These are phyloP conservation scores for Bombylius discolor DNA, from an alignment of 2,888 invertebrate species.

Conservation along the genomic window DNA sequence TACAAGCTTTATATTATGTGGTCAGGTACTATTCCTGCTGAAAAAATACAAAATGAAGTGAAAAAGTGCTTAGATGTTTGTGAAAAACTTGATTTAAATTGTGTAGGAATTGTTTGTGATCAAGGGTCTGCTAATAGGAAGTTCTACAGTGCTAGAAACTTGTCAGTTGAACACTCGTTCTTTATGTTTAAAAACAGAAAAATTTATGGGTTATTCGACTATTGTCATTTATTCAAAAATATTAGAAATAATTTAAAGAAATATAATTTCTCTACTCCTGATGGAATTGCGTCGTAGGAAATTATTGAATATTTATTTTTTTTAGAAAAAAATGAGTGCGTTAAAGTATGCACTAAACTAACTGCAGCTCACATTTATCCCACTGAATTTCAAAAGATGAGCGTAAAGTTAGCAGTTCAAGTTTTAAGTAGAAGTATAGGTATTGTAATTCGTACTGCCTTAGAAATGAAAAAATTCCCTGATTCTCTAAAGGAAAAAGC, in stretches of 20 bases:
- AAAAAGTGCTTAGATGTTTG: neutral
- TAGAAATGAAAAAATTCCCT: neutral
- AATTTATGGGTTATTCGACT: conserved; percentile 4
- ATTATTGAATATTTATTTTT: conserved; percentile 4
- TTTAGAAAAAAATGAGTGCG: neutral
- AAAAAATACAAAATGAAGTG: neutral
- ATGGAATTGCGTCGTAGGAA: conserved; percentile 6
- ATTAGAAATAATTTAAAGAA: neutral
- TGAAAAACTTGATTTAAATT: neutral
- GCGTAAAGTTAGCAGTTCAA: conserved; percentile 12
- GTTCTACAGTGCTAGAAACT: neutral
- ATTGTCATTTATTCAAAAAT: conserved; percentile 2
- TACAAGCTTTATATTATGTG: neutral
- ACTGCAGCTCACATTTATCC: conserved; percentile 10
- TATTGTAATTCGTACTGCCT: neutral
- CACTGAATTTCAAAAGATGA: conserved; percentile 13
- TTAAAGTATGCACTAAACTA: conserved; percentile 6
- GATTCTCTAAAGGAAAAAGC: neutral
- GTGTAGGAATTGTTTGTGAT: neutral
- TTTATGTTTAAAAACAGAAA: neutral
- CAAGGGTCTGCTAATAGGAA: neutral
- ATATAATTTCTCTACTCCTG: neutral
- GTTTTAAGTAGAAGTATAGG: conserved; percentile 7
- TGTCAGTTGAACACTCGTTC: neutral
- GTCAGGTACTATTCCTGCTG: neutral